Conservation (phyloP, 2,888 invertebrate species). For the Tinea semifulvella region DNA sequence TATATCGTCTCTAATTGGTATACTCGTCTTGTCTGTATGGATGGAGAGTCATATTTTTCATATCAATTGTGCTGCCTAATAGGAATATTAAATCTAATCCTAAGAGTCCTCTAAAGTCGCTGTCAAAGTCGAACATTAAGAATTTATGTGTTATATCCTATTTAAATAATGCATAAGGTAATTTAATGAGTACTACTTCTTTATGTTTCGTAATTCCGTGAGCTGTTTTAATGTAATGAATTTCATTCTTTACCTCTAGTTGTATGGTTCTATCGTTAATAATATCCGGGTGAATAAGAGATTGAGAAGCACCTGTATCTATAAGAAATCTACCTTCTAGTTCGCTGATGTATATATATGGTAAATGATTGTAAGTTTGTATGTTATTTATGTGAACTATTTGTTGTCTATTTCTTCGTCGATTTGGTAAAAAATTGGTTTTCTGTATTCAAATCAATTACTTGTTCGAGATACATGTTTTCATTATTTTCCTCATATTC, state of each 20-base stretch:
- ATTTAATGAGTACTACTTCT: slow-evolving; percentile 18
- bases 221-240: slow-evolving; percentile 38
- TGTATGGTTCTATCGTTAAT: slow-evolving; percentile 9
- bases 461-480: neutral
- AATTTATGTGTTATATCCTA: slow-evolving; percentile 23
- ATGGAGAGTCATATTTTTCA: slow-evolving; percentile 22
- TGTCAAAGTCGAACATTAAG: slow-evolving; percentile 24
- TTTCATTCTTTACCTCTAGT: slow-evolving; percentile 22
- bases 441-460: too few species aligned
- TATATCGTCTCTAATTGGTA: slow-evolving; percentile 18
- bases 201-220: slow-evolving; percentile 30
- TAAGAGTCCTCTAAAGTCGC: slow-evolving; percentile 10
- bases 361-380: slow-evolving; percentile 16
- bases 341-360: slow-evolving; percentile 22
- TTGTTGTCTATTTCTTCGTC: neutral
- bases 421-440: neutral
- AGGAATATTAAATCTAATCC: slow-evolving; percentile 9
- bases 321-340: slow-evolving; percentile 23
- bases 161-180: slow-evolving; percentile 20
- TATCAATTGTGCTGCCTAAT: slow-evolving; percentile 22
- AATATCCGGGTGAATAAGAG: slow-evolving; percentile 19
- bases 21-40: slow-evolving; percentile 17
- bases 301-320: slow-evolving; percentile 23
- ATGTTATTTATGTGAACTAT: slow-evolving; percentile 13
- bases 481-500: neutral